Evolutionary conservation across 2,888 invertebrate genomes (phyloP), one percentile per base, ranked within the genome.

Genomic region (Dilophus febrilis): DNA sequence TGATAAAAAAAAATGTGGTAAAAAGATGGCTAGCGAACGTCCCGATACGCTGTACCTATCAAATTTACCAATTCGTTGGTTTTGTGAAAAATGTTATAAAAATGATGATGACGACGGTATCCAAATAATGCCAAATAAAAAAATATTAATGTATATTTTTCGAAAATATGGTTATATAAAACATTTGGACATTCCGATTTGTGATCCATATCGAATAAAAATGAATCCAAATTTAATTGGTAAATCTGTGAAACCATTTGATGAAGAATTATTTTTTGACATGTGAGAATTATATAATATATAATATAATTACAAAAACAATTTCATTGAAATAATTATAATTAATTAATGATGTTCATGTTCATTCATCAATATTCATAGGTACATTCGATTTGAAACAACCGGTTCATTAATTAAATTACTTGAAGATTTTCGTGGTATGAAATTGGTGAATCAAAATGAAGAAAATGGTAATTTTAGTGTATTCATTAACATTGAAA

Each of bases 1-100:
- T 30, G 94, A 95, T 59, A 85, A 90, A 1, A 82, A 80, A 50
- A 82, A 90, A 51, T 92, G 95, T 91, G 86, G 95, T 55, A 95
- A 95, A 64, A 82, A 91, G 77, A 92, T 88, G 56, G 79, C 92
- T 0, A 95, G 95, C 1, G 91, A 94, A 59, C 67, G 95, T 38
- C 95, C 97, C 0, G 97, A 97, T 54, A 97, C 97, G 0, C 68
- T 97, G 37, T 82, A 94, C 54, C 65, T 97, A 34, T 67, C 74
- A 12, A 84, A 83, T 56, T 58, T 97, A 37, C 95, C 97, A 0
- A 79, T 83, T 17, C 76, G 83, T 45, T 97, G 95, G 95, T 95
- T 90, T 55, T 66, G 77, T 26, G 71, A 75, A 13, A 67, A 71
- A 11, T 69, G 71, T 46, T 66, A 72, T 41, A 66, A 66, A 37